Evolutionary conservation across 2,888 invertebrate genomes (phyloP), one percentile per base, ranked within the genome.

Genomic region (Dysmachus trigonus): DNA sequence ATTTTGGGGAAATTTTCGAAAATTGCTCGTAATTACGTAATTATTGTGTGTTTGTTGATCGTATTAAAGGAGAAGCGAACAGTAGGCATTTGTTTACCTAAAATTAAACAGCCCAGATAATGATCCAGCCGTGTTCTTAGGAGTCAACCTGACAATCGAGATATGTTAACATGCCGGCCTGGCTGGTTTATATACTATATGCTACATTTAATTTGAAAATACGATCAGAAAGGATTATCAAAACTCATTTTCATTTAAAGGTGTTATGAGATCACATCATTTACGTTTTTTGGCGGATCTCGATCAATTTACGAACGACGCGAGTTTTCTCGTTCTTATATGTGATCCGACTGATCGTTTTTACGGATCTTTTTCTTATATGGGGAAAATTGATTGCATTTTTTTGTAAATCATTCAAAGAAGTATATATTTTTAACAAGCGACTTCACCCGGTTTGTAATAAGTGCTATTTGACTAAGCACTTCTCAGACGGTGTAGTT

Each of bases 21-120:
- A 79, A 79, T 79, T 79, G 51, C 47, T 79, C 15, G 31, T 79
- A 79, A 79, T 79, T 79, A 79, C 51, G 31, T 79, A 79, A 79
- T 79, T 47, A 79, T 51, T 79, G 27, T 30, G 51, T 51, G 62
- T 79, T 79, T 79, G 79, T 79, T 79, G 47, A 79, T 79, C 47
- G 27, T 51, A 79, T 79, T 79, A 51, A 76, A 76, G 41, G 38
- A 76, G 35, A 13, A 0, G 22, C 38, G 76, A 76, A 38, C 76
- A 76, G 76, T 76, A 76, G 76, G 76, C 76, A 35, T 76, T 76
- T 76, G 76, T 76, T 76, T 76, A 73, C 73, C 31, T 33, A 73
- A 73, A 73, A n/a, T 73, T 73, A 73, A 73, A 73, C 73, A 73
- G 31, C 31, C n/a, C n/a, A 76, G 76, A 76, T 76, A 76, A 76